Base-by-base conservation (phyloP, 2,888 invertebrate genomes). In the Kryphioiulus occultus region DNA sequence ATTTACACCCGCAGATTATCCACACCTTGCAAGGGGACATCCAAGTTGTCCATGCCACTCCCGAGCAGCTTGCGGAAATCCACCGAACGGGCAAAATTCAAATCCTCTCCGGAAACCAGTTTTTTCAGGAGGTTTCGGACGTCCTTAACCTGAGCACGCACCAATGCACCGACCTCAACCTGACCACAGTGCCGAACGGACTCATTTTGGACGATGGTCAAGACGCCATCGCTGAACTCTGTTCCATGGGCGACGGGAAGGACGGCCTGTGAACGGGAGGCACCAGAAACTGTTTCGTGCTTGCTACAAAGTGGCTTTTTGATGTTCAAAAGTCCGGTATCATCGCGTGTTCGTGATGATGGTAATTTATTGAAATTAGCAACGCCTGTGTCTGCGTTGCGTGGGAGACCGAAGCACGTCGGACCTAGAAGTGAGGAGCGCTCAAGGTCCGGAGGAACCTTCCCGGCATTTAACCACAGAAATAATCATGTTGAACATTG, bases 31-130 rank as follows among this genome's bases (percentile, higher is more conserved):
- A 89, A 85, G 91, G 91, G 7, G 92, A 92, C 89, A 91, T 92
- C 53, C 92, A 92, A 90, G 91, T 92, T 32, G 90, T 92, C n/a
- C 92, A 92, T 88, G 92, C 92, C 89, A 92, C 92, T 32, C 92
- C 92, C 35, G 92, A 92, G 90, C 92, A 92, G 89, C 91, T 92
- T 39, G 92, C 92, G 17, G 91, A 91, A 88, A 89, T 92, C 44
- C 91, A 91, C 88, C 91, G 91, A 42, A 91, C 91, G 35, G 91
- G 91, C 39, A 91, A 91, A 87, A 92, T 92, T 89, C 91, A 92
- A 88, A 91, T 92, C 86, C 89, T 92, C 17, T 42, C 85, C n/a
- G 44, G 47, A 3, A 47, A 85, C 19, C 30, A 44, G 7, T 85
- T 85, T 85, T 30, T 85, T 9, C 44, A 85, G 42, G 85, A 84